Evolutionary conservation across 1,140 invertebrate species (phyloP), one percentile per base, ranked within the genome.

Genomic region (Sycophila sp.): DNA sequence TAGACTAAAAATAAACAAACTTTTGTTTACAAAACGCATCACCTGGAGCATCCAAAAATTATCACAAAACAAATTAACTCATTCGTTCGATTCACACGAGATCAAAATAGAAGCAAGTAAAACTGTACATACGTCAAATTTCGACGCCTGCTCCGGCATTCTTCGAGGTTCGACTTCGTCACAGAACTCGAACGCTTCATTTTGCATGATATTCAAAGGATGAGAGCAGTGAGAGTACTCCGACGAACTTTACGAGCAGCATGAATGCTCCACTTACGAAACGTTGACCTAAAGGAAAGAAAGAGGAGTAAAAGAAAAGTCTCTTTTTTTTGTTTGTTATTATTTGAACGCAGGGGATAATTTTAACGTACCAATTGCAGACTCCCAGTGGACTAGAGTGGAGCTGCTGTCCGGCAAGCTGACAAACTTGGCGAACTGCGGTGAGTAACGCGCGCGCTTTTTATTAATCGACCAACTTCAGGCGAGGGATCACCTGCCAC

Each of bases 91-190:
- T 47, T 5, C 0, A 5, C 8, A 40, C 36, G 30, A 32, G 32
- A 47, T 28, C 15, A 19, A 45, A 56, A 38, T n/a, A 66, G 45
- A 32, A 40, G 1, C 28, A 30, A 15, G n/a, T 11, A 38, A 64
- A 40, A 13, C 47, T 19, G 22, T 72, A 73, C 55, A 73, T 76
- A 80, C 79, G 26, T 80, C 70, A 28, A 71, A 40, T 51, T 71
- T 77, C 3, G 78, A n/a, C 19, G 72, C 45, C 28, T 71, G 80
- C 67, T 75, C 78, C 1, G 80, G 80, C 59, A 58, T 74, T 51
- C 38, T 59, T 73, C 80, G 73, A 24, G 80, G 80, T 45, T 80
- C 79, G 55, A 77, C 73, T 71, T 80, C 79, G 51, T 80, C 78
- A 26, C 26, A 13, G 17, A 3, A 60, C 15, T 8, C 55, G 13